Conservation (phyloP, 2,113 vertebrate genomes). For the Cairina moschata region DNA sequence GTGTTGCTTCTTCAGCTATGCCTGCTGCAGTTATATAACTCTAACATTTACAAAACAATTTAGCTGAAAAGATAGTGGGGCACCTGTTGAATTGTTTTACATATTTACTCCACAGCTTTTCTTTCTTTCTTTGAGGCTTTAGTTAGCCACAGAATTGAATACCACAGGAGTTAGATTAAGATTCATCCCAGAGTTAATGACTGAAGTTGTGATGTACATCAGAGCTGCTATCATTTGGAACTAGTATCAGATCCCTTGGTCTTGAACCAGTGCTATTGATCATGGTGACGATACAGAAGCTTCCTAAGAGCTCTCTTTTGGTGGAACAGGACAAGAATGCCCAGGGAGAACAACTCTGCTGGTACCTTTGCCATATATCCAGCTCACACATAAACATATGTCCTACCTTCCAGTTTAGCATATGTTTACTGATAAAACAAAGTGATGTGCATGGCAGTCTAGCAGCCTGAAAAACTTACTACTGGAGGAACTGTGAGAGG, state of each 20-base stretch:
- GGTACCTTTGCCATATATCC: background rate
- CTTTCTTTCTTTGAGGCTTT: background rate
- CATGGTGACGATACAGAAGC: no score
- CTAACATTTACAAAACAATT: background rate
- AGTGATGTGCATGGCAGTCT: background rate
- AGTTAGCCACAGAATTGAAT: background rate
- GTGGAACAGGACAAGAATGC: background rate
- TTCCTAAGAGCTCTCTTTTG: accelerated
- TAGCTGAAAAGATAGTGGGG: background rate
- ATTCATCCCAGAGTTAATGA: background rate
- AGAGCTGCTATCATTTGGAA: background rate
- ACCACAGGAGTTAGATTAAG: background rate
- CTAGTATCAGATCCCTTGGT: accelerated
- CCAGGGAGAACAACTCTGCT: accelerated
- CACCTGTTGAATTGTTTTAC: background rate
- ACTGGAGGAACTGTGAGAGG: background rate
- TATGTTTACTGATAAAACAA: background rate
- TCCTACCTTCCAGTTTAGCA: background rate
- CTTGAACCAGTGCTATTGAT: background rate
- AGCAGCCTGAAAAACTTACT: background rate
- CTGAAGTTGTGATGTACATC: accelerated
- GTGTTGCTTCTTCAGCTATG: background rate
- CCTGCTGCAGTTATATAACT: background rate
- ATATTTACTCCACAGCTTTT: background rate
- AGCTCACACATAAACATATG: background rate